Conservation (phyloP, 1,140 invertebrate species). For the Proctacanthus coquilletti region DNA sequence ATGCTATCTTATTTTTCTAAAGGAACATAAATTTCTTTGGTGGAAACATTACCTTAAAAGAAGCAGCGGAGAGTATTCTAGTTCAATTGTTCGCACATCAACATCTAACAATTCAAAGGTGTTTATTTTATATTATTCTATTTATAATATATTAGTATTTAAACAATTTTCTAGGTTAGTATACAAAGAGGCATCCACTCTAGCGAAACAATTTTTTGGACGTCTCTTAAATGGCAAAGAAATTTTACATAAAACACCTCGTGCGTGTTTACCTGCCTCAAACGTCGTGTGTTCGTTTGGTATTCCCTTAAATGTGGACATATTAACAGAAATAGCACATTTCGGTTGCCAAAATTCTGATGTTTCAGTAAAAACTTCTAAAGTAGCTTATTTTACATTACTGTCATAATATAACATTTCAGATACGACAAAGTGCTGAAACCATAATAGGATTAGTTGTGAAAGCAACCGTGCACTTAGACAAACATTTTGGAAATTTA, state of each 20-base stretch:
- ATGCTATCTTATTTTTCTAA: too few species aligned
- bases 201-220: conserved; percentile 14
- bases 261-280: too few species aligned
- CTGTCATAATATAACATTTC: not conserved
- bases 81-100: conserved; percentile 10
- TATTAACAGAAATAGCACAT: conserved; percentile 14
- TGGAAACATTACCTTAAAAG: not conserved
- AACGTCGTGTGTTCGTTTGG: too few species aligned
- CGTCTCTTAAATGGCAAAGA: conserved; percentile 12
- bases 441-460: conserved; percentile 10
- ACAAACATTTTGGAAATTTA: conserved; percentile 7
- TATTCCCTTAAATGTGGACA: conserved; percentile 11
- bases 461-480: conserved; percentile 7
- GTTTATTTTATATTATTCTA: too few species aligned
- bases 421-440: conserved; percentile 5
- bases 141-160: not conserved
- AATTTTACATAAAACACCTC: too few species aligned
- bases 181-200: conserved; percentile 8
- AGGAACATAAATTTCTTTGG: not conserved
- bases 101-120: conserved; percentile 6
- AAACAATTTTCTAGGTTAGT: conserved; percentile 1
- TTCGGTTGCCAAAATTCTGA: conserved; percentile 5
- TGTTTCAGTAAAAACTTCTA: not conserved
- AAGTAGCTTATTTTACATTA: too few species aligned
- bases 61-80: conserved; percentile 12